Evolutionary conservation across 2,113 vertebrate genomes (phyloP).

Genomic region (Aspidoscelis tigris): DNA sequence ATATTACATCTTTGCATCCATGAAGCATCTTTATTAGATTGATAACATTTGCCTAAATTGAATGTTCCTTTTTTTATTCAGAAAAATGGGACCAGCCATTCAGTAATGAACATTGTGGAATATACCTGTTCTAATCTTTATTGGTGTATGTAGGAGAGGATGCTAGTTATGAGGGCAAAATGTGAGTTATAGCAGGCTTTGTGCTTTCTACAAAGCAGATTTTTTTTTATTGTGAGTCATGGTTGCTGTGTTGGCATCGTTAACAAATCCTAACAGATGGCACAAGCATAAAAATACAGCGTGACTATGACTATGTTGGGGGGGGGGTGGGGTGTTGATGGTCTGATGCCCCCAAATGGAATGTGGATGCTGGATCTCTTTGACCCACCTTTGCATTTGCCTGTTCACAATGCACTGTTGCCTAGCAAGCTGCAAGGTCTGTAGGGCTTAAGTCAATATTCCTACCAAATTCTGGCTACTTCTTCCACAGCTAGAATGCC

Average conservation of each 20-base stretch:
- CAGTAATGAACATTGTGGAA: not conserved
- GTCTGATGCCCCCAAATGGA: too few species aligned
- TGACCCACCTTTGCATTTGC: too few species aligned
- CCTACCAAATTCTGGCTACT: too few species aligned
- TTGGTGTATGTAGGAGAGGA: not conserved
- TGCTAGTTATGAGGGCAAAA: not conserved
- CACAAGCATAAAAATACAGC: not conserved
- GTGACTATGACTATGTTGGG: too few species aligned
- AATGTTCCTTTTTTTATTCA: not conserved
- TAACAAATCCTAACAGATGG: not conserved
- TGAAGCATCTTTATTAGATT: too few species aligned
- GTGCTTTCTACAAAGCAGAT: not conserved
- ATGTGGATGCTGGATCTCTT: too few species aligned
- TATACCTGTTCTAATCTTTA: not conserved
- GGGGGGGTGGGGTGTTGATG: too few species aligned
- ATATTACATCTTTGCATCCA: too few species aligned
- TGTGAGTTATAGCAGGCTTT: not conserved
- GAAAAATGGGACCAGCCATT: not conserved
- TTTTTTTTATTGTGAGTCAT: not conserved
- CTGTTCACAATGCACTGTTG: too few species aligned
- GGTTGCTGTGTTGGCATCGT: not conserved
- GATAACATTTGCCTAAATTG: not conserved
- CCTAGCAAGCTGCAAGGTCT: too few species aligned
- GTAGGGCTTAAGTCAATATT: too few species aligned
- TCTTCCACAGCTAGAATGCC: too few species aligned